Percentiles rank a stretch among this genome's conserved stretches.
Conservation (phyloP, 2,113 vertebrate genomes). For the Colaptes auratus region DNA sequence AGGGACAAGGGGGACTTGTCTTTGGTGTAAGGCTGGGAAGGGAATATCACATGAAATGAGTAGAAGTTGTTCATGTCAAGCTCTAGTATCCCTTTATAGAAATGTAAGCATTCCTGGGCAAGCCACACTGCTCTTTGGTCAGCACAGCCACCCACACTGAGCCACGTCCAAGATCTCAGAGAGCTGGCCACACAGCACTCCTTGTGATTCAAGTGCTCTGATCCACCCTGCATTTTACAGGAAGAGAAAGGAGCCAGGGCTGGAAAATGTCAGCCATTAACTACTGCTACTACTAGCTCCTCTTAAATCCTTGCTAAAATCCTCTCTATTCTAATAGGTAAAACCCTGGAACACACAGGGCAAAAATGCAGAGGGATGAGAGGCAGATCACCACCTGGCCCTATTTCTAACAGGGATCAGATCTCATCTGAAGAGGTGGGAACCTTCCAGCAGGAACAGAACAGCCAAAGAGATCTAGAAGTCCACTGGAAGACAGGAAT, state of each 20-base stretch:
- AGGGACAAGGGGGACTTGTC: background rate
- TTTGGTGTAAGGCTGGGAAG: background rate
- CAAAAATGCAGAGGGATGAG: background rate
- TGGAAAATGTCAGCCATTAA: background rate
- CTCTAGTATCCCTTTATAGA: conserved; percentile 11
- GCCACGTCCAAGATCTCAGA: background rate
- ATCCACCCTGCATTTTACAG: background rate
- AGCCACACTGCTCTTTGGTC: background rate
- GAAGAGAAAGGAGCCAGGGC: background rate
- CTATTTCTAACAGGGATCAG: background rate
- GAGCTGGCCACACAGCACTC: background rate
- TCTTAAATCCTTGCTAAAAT: background rate
- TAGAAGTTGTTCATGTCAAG: conserved; percentile 8
- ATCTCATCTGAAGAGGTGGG: background rate
- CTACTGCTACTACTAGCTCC: background rate
- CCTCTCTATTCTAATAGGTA: background rate
- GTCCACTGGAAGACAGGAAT: background rate
- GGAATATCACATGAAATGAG: background rate
- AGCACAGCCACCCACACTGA: background rate
- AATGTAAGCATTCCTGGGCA: background rate
- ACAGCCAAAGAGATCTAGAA: background rate
- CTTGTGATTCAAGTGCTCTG: background rate
- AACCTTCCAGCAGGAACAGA: background rate
- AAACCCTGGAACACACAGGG: background rate
- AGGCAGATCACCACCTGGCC: background rate